Base-by-base conservation (phyloP, 2,888 invertebrate genomes). In the Ferrisia virgata region DNA sequence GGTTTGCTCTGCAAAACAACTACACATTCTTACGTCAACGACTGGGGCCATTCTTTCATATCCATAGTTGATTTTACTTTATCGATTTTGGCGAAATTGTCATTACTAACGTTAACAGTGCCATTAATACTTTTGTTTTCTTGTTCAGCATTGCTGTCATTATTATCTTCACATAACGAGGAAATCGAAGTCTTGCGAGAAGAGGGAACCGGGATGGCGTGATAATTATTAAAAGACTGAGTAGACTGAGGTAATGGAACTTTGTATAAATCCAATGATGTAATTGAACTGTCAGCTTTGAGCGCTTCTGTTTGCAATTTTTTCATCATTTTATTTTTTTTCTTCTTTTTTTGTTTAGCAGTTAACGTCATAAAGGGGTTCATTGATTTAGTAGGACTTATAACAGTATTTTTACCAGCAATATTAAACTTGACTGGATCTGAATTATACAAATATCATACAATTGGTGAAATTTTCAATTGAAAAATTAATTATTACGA, bases 261-360 rank as follows among this genome's bases (percentile, higher is more conserved):
- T 86, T 90, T 18, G 25, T 39, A 25, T 18, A 36, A 39, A 28
- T 40, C 72, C 9, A 69, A 40, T 28, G 64, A 69, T 11, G 33
- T 22, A 1, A 76, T n/a, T 0, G 72, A 36, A 9, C 36, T 76
- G 18, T 76, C 72, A 15, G 8, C 90, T 28, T 88, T 87, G 85
- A 90, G 83, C 8, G 86, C 85, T 79, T 88, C 88, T 22, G 76
- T 79, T 85, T 80, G 89, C 88, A 86, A 88, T 88, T 87, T 90
- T 89, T 87, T 90, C 87, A 58, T 88, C 87, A 79, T 87, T 87
- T 81, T 80, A 25, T 81, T 93, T 86, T 93, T 92, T 89, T 94
- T 94, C 82, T 94, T 92, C 88, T 94, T 94, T 89, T 94, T 94
- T 90, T 94, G 83, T 31, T 83, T 83, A 15, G 83, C 72, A 11